Conservation (phyloP, 2,888 invertebrate genomes). For the Cheilosia scutellata region DNA sequence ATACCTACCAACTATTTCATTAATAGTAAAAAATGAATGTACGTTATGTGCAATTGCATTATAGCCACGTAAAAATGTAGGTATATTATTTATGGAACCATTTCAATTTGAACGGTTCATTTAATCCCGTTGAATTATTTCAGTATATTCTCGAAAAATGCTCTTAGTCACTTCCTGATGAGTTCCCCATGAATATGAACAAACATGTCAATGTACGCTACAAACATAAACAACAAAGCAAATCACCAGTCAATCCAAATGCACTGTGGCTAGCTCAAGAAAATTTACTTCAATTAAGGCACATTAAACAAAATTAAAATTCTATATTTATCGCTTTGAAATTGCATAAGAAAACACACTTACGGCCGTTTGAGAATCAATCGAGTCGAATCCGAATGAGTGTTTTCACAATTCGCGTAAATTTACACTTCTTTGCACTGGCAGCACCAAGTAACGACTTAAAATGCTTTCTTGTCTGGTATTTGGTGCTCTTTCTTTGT, state of each 20-base stretch:
- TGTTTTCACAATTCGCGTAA: slow-evolving; percentile 18
- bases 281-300: neutral
- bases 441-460: slow-evolving; percentile 54
- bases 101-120: too few relatives aligned
- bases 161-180: slow-evolving; percentile 26
- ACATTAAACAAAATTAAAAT: slow-evolving; percentile 5
- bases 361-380: slow-evolving; percentile 35
- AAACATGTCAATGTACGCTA: neutral
- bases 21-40: too few relatives aligned
- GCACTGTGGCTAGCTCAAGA: neutral
- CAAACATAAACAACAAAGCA: slow-evolving; percentile 7
- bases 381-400: neutral
- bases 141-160: neutral
- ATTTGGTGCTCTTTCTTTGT: slow-evolving; percentile 50
- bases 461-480: slow-evolving; percentile 44
- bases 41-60: too few relatives aligned
- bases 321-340: slow-evolving; percentile 30
- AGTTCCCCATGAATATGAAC: neutral
- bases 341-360: slow-evolving; percentile 47
- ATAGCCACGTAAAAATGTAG: too few relatives aligned
- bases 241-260: neutral
- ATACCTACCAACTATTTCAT: too few relatives aligned
- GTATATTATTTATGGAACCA: too few relatives aligned
- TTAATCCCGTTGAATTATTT: neutral
- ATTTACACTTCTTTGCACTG: slow-evolving; percentile 47